phyloP scores from a whole-genome alignment of 2,113 vertebrate genomes.

The Epinephelus lanceolatus region DNA sequence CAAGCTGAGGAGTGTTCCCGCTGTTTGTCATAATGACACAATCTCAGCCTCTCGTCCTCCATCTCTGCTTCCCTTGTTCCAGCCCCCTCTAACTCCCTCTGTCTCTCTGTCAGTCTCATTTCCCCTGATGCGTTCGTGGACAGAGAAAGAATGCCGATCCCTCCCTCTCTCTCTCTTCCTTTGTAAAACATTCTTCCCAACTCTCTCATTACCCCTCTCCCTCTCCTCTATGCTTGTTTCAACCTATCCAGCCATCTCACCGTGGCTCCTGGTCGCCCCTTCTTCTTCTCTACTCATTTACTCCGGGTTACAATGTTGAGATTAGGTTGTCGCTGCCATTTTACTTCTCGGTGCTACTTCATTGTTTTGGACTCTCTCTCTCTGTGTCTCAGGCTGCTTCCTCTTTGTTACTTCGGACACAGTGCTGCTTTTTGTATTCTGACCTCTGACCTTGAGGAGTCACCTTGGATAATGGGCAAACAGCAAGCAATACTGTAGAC shows the following conservation, averaged over 20 bases:
- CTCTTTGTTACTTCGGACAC: slow-evolving; percentile 60
- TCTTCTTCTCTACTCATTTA: slow-evolving; percentile 73
- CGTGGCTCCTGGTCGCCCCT: slow-evolving; percentile 45
- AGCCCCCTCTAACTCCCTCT: slow-evolving; percentile 47
- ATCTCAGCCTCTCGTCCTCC: slow-evolving; percentile 71
- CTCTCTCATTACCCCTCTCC: slow-evolving; percentile 57
- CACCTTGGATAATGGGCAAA: slow-evolving; percentile 61
- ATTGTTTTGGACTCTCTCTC: slow-evolving; percentile 77
- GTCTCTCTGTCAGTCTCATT: slow-evolving; percentile 65
- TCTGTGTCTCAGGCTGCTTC: slow-evolving; percentile 47
- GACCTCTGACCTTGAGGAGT: slow-evolving; percentile 71
- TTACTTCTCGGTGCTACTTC: slow-evolving; percentile 69
- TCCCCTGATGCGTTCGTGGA: slow-evolving; percentile 48
- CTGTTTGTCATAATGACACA: slow-evolving; percentile 84
- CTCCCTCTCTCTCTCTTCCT: slow-evolving; percentile 15
- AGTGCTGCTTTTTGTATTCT: slow-evolving; percentile 55
- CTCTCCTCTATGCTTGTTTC: slow-evolving; percentile 46
- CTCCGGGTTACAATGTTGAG: slow-evolving; percentile 75
- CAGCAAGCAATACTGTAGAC: slow-evolving; percentile 37
- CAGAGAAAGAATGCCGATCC: slow-evolving; percentile 46
- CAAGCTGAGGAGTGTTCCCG: slow-evolving; percentile 63
- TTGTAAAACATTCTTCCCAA: slow-evolving; percentile 60
- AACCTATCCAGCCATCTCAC: slow-evolving; percentile 38
- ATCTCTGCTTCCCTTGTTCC: slow-evolving; percentile 64
- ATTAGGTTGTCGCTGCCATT: slow-evolving; percentile 82